A percentile compares a stretch with the other conserved stretches of the same genome.
These are phyloP conservation scores for Caracal caracal DNA, from an alignment of 2,113 vertebrate genomes.

Conservation along the genomic window DNA sequence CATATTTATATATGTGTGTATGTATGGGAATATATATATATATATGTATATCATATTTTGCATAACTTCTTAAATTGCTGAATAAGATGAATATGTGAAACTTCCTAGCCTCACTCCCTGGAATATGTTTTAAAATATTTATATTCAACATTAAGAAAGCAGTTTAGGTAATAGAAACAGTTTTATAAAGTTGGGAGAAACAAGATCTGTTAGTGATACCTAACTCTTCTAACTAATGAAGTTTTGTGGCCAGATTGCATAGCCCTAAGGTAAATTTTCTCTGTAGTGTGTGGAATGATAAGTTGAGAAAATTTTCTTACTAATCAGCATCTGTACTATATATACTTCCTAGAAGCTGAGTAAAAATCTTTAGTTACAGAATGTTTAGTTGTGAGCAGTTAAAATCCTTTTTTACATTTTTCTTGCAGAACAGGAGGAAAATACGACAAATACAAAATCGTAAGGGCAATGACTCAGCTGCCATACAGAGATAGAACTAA, in stretches of 20 bases:
- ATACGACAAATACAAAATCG: conserved; percentile 29
- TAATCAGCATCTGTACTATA: conserved; percentile 1
- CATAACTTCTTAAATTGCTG: conserved; percentile 71
- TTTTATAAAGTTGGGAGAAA: conserved; percentile 66
- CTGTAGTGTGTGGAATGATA: conserved; percentile 47
- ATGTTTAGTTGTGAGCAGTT: conserved; percentile 56
- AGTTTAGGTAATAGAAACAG: conserved; percentile 50
- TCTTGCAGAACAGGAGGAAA: conserved; percentile 53
- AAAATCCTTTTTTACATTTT: conserved; percentile 60
- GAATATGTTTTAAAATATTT: conserved; percentile 72
- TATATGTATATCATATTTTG: conserved; percentile 71
- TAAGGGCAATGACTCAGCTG: conserved; percentile 48
- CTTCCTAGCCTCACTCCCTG: conserved; percentile 50
- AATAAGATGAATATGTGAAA: conserved; percentile 72
- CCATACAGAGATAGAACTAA: conserved; percentile 28
- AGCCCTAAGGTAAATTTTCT: conserved; percentile 40
- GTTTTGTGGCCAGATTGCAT: conserved; percentile 23
- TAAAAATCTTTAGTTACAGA: conserved; percentile 51
- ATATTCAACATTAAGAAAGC: conserved; percentile 67
- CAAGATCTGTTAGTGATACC: conserved; percentile 41
- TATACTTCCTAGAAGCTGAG: conserved; percentile 27
- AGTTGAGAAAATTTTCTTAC: conserved; percentile 50
- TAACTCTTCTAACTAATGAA: conserved; percentile 56
- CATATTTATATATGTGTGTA: conserved; percentile 16
- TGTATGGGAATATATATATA: conserved; percentile 59